phyloP scores from a whole-genome alignment of 1,140 invertebrate genomes.

The Drosophila bipectinata region DNA sequence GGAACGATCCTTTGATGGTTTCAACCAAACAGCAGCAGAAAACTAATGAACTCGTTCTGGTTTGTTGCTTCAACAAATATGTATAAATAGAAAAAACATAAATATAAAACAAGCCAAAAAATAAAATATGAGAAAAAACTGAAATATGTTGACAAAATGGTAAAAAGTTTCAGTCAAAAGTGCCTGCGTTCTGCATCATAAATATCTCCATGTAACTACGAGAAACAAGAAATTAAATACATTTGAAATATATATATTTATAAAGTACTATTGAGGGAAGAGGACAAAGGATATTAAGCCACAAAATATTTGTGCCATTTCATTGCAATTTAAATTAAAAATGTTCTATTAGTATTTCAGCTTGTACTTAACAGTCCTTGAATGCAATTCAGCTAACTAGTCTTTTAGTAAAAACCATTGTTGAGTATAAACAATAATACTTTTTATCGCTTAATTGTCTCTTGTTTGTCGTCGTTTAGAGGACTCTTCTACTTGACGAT shows the following conservation, averaged over 20 bases:
- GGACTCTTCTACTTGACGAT: slow-evolving; percentile 19
- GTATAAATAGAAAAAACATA: neutral
- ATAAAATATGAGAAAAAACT: slow-evolving; percentile 16
- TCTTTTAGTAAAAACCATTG: neutral
- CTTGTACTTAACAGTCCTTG: neutral
- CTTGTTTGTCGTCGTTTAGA: slow-evolving; percentile 40
- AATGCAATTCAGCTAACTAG: neutral
- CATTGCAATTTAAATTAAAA: neutral
- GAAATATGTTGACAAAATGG: slow-evolving; percentile 56
- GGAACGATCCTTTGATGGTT: slow-evolving; percentile 40
- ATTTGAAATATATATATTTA: slow-evolving; percentile 26
- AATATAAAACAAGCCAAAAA: neutral
- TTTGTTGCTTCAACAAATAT: slow-evolving; percentile 27
- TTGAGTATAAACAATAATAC: slow-evolving; percentile 5
- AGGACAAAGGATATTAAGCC: neutral
- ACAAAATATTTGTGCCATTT: neutral
- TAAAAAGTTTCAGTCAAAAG: slow-evolving; percentile 33
- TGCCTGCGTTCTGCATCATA: slow-evolving; percentile 1
- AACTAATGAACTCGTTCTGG: slow-evolving; percentile 71
- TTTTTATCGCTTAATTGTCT: slow-evolving; percentile 4
- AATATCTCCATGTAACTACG: slow-evolving; percentile 43
- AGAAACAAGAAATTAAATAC: slow-evolving; percentile 63
- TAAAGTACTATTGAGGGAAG: too few species aligned
- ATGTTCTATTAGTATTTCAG: neutral
- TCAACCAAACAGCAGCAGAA: slow-evolving; percentile 27